Percentiles rank a stretch among this genome's conserved stretches.
Evolutionary conservation across 2,888 invertebrate genomes (phyloP).

Genomic region (Rotaria sp.): DNA sequence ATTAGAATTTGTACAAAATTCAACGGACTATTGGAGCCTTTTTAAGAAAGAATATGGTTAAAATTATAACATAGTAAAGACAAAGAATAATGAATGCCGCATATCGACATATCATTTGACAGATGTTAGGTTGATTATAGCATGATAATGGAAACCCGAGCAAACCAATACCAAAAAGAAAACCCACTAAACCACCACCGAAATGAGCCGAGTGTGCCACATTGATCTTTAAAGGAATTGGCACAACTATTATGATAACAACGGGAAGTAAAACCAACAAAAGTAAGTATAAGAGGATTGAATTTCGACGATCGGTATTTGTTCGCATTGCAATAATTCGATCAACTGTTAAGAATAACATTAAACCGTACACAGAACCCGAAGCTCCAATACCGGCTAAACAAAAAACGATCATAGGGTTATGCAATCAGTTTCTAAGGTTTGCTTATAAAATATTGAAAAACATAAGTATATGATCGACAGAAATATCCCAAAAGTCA

Average conservation of each 20-base stretch:
- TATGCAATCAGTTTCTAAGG: too few relatives aligned
- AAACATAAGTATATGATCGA: too few relatives aligned
- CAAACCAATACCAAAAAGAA: not conserved
- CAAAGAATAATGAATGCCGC: not conserved
- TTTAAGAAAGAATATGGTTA: too few relatives aligned
- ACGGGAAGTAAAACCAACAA: not conserved
- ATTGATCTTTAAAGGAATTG: not conserved
- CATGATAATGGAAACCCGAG: not conserved
- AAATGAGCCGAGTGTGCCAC: not conserved
- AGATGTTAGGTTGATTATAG: not conserved
- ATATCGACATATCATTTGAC: not conserved
- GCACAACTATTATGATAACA: not conserved
- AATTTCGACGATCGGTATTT: not conserved
- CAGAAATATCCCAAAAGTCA: too few relatives aligned
- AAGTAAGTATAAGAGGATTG: not conserved
- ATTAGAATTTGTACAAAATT: too few relatives aligned
- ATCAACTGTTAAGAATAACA: not conserved
- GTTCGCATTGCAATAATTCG: not conserved
- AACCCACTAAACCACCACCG: not conserved
- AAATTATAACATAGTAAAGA: too few relatives aligned
- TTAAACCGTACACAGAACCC: not conserved
- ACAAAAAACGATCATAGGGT: not conserved
- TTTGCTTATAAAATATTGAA: too few relatives aligned
- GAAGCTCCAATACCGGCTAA: not conserved
- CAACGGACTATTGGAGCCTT: too few relatives aligned